These are phyloP conservation scores for Axea sp. DNA, from an alignment of 2,888 invertebrate species.

Conservation along the genomic window DNA sequence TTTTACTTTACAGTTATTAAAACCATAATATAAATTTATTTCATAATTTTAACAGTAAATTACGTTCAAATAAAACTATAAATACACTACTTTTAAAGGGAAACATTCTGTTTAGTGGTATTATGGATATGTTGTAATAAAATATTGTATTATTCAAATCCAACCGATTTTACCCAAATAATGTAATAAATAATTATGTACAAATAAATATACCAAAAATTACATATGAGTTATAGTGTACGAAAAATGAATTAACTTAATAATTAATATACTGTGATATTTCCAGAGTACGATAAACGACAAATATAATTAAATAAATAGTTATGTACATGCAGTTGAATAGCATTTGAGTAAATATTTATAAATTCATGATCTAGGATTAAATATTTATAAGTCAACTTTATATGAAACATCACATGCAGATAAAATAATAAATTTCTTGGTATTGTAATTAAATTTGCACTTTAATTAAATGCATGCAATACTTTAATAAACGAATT, in stretches of 20 bases:
- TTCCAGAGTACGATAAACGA: slow-evolving; percentile 2
- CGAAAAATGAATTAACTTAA: slow-evolving; percentile 12
- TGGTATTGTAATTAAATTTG: too few species aligned
- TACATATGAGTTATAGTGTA: background rate
- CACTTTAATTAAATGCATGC: background rate
- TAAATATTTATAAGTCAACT: slow-evolving; percentile 6
- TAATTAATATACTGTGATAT: slow-evolving; percentile 23
- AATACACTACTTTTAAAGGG: too few species aligned
- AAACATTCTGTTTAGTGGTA: too few species aligned
- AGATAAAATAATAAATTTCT: too few species aligned
- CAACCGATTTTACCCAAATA: too few species aligned
- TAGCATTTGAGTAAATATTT: background rate
- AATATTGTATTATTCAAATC: too few species aligned
- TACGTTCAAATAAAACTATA: too few species aligned
- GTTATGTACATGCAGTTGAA: background rate
- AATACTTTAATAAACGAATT: background rate
- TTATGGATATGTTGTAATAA: too few species aligned
- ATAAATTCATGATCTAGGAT: slow-evolving; percentile 1
- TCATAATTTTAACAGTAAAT: too few species aligned
- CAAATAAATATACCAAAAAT: slow-evolving; percentile 7
- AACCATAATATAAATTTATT: too few species aligned
- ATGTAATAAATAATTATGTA: slow-evolving; percentile 13
- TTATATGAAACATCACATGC: too few species aligned
- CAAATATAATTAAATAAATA: slow-evolving; percentile 23
- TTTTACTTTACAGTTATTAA: too few species aligned